A percentile compares a stretch with the other conserved stretches of the same genome.
Conservation (phyloP, 2,888 invertebrate genomes). For the Mellilla xanthometata region DNA sequence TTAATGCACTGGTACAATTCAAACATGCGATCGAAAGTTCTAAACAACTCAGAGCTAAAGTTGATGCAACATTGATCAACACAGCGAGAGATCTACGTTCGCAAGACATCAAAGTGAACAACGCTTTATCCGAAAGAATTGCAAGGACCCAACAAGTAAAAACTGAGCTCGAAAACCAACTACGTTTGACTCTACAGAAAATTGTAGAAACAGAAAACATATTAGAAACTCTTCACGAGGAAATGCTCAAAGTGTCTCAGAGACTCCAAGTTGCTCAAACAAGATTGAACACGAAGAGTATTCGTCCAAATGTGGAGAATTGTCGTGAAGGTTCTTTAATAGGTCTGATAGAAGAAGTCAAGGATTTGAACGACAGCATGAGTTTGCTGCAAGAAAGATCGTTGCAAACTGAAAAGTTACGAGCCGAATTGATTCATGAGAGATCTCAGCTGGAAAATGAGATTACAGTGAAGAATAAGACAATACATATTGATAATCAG, state of each 20-base stretch:
- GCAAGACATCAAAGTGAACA: slow-evolving; percentile 91
- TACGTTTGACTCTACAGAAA: slow-evolving; percentile 73
- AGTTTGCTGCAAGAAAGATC: slow-evolving; percentile 63
- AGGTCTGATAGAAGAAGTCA: slow-evolving; percentile 68
- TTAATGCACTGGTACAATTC: slow-evolving; percentile 87
- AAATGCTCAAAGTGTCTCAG: slow-evolving; percentile 67
- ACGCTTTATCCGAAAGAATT: slow-evolving; percentile 87
- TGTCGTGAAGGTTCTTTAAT: slow-evolving; percentile 71
- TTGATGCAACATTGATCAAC: slow-evolving; percentile 88
- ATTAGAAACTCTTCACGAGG: slow-evolving; percentile 63
- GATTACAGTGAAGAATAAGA: slow-evolving; percentile 71
- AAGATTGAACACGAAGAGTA: slow-evolving; percentile 65
- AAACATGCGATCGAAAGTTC: slow-evolving; percentile 89
- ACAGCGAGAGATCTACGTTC: slow-evolving; percentile 90
- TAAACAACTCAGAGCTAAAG: slow-evolving; percentile 85
- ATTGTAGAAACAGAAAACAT: slow-evolving; percentile 73
- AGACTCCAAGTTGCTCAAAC: slow-evolving; percentile 73
- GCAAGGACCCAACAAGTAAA: slow-evolving; percentile 90
- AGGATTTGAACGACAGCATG: slow-evolving; percentile 69
- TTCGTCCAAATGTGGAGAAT: slow-evolving; percentile 69
- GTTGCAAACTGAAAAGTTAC: slow-evolving; percentile 63
- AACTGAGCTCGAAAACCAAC: slow-evolving; percentile 86
- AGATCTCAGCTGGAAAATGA: slow-evolving; percentile 67
- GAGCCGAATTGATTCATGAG: slow-evolving; percentile 68
- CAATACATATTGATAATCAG: slow-evolving; percentile 64